Evolutionary conservation across 2,113 vertebrate species (phyloP).

Genomic region (Hyperopisus bebe): DNA sequence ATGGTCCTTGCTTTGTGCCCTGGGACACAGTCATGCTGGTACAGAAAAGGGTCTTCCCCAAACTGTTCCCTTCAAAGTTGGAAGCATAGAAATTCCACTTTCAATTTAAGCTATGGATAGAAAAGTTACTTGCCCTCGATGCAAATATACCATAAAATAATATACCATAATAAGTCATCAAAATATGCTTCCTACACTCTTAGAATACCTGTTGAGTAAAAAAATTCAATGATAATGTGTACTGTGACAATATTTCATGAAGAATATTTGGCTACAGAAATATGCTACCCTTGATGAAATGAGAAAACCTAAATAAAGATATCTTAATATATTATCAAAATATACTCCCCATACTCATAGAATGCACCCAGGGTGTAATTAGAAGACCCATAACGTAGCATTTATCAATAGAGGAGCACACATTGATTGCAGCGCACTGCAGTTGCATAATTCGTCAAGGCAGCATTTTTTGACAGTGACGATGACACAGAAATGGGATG

Average conservation of each 20-base stretch:
- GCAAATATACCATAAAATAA: no score
- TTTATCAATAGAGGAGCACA: no score
- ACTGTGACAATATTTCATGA: not conserved
- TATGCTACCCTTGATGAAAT: not conserved
- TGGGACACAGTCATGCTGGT: not conserved
- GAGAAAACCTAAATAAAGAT: no score
- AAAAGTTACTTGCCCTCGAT: no score
- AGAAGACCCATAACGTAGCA: no score
- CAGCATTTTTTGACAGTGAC: not conserved
- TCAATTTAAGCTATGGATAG: no score
- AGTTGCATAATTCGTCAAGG: not conserved
- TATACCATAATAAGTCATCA: not conserved
- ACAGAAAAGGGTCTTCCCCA: not conserved
- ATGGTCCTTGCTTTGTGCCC: not conserved
- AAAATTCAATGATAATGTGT: not conserved
- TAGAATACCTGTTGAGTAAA: not conserved
- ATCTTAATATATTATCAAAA: no score
- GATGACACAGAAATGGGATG: not conserved
- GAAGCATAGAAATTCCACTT: not conserved
- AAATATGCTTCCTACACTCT: not conserved
- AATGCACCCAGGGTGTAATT: no score
- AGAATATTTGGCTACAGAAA: not conserved
- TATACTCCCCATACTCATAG: no score
- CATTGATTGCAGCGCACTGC: no score
- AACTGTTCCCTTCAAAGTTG: not conserved